Evolutionary conservation across 1,140 invertebrate genomes (phyloP), one percentile per base, ranked within the genome.

Genomic region (Drosophila rufa): DNA sequence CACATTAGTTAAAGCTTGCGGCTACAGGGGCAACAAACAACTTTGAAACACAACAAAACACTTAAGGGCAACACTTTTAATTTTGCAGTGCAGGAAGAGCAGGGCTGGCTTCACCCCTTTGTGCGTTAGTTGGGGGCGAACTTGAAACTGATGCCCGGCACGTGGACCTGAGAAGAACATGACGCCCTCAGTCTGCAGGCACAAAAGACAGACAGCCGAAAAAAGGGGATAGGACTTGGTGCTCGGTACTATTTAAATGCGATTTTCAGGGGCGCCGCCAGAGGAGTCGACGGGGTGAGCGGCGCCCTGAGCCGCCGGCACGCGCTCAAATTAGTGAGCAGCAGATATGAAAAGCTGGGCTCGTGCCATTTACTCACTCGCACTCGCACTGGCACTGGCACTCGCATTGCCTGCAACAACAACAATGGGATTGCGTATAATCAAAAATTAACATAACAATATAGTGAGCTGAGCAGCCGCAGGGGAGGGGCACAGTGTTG

Each of bases 361-460:
- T 89, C 85, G 85, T 89, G 84, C 84, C 84, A 75, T 15, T 64
- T 55, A 64, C 61, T 71, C 58, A 79, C 58, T 66, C 46, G 38
- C 68, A 27, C 58, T 66, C 46, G 38, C 68, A 27, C 27, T 27
- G 4, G 27, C 27, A 4, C 27, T 27, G 27, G 27, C 27, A 22
- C 58, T 66, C 46, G 38, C 68, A 27, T 15, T 36, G 30, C 36
- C 64, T 60, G 36, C 59, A 82, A 64, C 69, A 86, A 79, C 75
- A 81, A 82, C 80, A 82, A 74, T 77, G 67, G 75, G 80, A 80
- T 74, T 78, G 80, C 84, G 73, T 75, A 89, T 84, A 83, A 83
- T 87, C 84, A 89, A 80, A 73, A 87, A 87, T 87, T 89, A 87
- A 87, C 84, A 87, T 87, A 87, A 87, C 84, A 87, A 89, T 89